Evolutionary conservation across 2,888 invertebrate genomes (phyloP).

Genomic region (Temnothorax rugatulus): DNA sequence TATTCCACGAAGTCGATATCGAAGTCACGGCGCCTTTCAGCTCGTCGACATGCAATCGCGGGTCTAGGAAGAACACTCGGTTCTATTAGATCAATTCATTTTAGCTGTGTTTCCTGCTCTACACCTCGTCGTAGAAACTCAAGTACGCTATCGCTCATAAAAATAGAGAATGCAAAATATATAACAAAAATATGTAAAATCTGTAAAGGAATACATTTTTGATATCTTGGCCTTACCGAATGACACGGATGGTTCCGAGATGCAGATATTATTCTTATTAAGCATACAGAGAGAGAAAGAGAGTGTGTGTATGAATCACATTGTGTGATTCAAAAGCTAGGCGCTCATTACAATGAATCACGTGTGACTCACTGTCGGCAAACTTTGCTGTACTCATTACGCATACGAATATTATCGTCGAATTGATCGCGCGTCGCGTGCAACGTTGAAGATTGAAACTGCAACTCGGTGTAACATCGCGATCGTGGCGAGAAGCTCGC

Average conservation of each 20-base stretch:
- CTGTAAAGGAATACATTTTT: background rate
- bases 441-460: slow-evolving; percentile 30
- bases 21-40: slow-evolving; percentile 28
- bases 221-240: background rate
- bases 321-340: slow-evolving; percentile 24
- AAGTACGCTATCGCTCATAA: background rate
- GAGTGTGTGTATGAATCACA: slow-evolving; percentile 15
- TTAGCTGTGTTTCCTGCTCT: background rate
- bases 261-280: background rate
- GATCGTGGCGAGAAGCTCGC: slow-evolving; percentile 26
- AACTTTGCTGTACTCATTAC: slow-evolving; percentile 15
- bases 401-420: slow-evolving; percentile 36
- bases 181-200: background rate
- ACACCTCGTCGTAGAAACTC: background rate
- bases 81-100: slow-evolving; percentile 37
- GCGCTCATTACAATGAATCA: slow-evolving; percentile 35
- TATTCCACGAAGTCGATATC: slow-evolving; percentile 39
- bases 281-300: background rate
- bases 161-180: background rate
- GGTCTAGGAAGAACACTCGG: background rate
- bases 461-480: slow-evolving; percentile 1
- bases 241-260: background rate
- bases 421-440: slow-evolving; percentile 39
- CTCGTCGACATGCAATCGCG: slow-evolving; percentile 27
- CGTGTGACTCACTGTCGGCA: slow-evolving; percentile 21